Base-by-base conservation (phyloP, 1,140 invertebrate species). In the Mylabris phalerata region DNA sequence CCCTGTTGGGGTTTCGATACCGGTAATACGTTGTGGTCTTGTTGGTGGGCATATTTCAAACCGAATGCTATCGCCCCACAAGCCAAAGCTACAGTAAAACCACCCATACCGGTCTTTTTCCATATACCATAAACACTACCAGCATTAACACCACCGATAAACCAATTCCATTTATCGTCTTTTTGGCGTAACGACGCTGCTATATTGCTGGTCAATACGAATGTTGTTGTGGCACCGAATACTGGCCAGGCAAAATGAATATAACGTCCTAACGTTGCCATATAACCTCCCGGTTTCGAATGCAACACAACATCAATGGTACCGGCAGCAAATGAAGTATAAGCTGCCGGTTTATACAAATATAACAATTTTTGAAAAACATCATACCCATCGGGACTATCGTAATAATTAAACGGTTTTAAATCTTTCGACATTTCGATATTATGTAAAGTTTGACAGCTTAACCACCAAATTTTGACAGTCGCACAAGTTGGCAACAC, bases 321-420 rank as follows among this genome's bases (percentile, higher is more conserved):
- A 2, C 75, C 78, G 2, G 70, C 40, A 2, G 73, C 74, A 1
- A 83, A 13, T 24, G 82, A 80, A 7, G 71, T 60, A 0, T 75
- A n/a, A 0, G 74, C 57, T 0, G 79, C 79, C 65, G 79, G 79
- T 75, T 84, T 86, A 13, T 76, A 75, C 1, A 78, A 75, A n/a
- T 77, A 80, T 55, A 81, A 73, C 25, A 84, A 68, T 73, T 89
- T 88, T 57, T 80, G 75, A 45, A 80, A 71, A 27, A 83, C 78
- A 67, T 86, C 84, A 49, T 82, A 63, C 0, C 86, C 87, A 41
- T 89, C 86, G 1, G 87, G 87, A n/a, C 81, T 76, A 66, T 85
- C 81, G 69, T 84, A 86, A 66, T 88, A 90, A 55, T 71, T 72
- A 27, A 75, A 80, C 26, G 65, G 46, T 50, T 60, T 63, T 43